Evolutionary conservation across 2,113 vertebrate species (phyloP), one percentile per base, ranked within the genome.

Genomic region (Mormyrus iriodes): DNA sequence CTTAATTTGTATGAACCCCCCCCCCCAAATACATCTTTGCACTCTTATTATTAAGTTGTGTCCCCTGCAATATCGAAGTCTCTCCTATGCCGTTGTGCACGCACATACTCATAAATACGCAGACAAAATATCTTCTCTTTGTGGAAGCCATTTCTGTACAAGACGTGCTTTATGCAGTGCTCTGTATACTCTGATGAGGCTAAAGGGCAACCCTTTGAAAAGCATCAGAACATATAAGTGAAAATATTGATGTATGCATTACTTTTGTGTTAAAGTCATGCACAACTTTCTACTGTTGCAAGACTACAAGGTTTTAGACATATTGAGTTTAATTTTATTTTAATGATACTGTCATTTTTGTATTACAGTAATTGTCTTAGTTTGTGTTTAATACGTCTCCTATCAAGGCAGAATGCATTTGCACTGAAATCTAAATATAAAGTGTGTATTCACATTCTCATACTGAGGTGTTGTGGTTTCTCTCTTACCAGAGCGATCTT

Each of bases 401-500:
- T 79, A 5, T 35, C 35, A 79, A 42, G 15, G 35, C 1, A 19
- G 15, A 42, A 79, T 15, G 52, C 52, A 15, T 9, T 21, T 42
- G 35, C 44, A 27, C 17, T 35, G 85, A 86, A 53, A 55, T 84
- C 2, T 13, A 51, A 17, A 39, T 9, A 31, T 42, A 83, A 82
- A 89, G 65, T 17, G 0, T 46, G 3, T 61, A 4, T 31, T 42
- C 13, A 79, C 17, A 5, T 88, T 84, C 27, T 24, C 24, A 8
- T 4, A 61, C 4, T 55, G 31, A 89, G 19, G 24, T 89, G 39
- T 19, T 89, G 52, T 85, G 51, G 49, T 88, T 51, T 79, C 31
- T 87, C 9, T 89, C 44, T 79, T 89, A 52, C 88, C 86, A 96
- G 96, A 93, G 92, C 0, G 92, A 97, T 93, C 93, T 96, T 65